Evolutionary conservation across 2,113 vertebrate genomes (phyloP), one percentile per base, ranked within the genome.

Genomic region (Vanacampus margaritifer): DNA sequence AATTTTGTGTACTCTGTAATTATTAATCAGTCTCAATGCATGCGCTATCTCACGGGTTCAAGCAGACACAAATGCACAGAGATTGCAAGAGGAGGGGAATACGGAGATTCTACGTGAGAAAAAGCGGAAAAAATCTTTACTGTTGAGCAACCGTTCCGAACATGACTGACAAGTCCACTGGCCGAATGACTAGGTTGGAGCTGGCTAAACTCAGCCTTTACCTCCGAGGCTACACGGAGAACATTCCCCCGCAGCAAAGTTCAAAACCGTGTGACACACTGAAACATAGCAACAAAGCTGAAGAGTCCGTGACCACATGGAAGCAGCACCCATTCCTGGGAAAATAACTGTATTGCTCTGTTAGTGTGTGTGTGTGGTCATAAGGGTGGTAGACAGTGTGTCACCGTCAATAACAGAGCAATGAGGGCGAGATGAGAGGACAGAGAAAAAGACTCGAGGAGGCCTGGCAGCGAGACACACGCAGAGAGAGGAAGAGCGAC

Each of bases 1-100:
- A 78, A 82, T 82, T 83, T 89, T 89, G 87, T 90, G 86, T 89
- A 89, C 90, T 90, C 88, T 91, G 86, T 91, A 91, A 93, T 93
- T 92, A 92, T 92, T 91, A 92, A 92, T 91, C 87, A 88, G 84
- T 73, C 85, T 84, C 45, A 67, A 81, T 84, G 86, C 86, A 87
- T 76, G 76, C 5, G 78, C 84, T 86, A 88, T 80, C 88, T 90
- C 79, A 81, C 71, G 86, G 87, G 86, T 85, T 80, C 75, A 83
- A 79, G 67, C 72, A 84, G 86, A 89, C 89, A 89, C 87, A 91
- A 90, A 88, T 84, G 80, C 77, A 83, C 39, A 70, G 74, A 75
- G 73, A 71, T 70, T 58, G 61, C 32, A 77, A n/a, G 73, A 32
- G 75, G 14, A 3, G 24, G 51, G 75, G 85, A 84, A 87, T 80